phyloP scores from a whole-genome alignment of 2,888 invertebrate species.

The Cephonodes hylas region DNA sequence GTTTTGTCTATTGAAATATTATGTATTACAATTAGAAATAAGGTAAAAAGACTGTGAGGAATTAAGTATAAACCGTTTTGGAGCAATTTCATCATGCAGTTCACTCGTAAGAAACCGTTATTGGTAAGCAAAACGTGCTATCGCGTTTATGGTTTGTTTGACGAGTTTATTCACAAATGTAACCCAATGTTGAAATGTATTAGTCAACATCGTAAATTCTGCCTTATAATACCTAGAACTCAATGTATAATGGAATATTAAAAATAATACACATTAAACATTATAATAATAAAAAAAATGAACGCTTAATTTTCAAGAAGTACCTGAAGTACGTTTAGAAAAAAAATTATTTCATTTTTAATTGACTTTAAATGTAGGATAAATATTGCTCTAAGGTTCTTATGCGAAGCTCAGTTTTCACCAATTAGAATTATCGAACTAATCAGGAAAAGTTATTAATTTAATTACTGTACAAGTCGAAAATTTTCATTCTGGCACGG shows the following conservation, averaged over 20 bases:
- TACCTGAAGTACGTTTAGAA: no score
- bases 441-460: no score
- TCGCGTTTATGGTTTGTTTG: neutral
- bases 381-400: no score
- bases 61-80: no score
- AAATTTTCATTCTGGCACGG: no score
- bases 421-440: no score
- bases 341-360: no score
- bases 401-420: no score
- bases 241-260: neutral
- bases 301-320: no score
- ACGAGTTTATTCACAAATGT: neutral
- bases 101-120: neutral
- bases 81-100: neutral
- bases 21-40: neutral
- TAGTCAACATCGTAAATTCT: neutral
- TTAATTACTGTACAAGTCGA: no score
- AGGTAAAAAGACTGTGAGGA: neutral
- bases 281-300: no score
- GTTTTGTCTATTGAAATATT: slow-evolving; percentile 20
- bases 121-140: neutral
- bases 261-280: neutral
- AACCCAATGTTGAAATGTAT: neutral
- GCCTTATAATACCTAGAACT: neutral
- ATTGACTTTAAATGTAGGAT: no score